These are phyloP conservation scores for Ellobium chinense DNA, from an alignment of 2,888 invertebrate genomes.

Conservation along the genomic window DNA sequence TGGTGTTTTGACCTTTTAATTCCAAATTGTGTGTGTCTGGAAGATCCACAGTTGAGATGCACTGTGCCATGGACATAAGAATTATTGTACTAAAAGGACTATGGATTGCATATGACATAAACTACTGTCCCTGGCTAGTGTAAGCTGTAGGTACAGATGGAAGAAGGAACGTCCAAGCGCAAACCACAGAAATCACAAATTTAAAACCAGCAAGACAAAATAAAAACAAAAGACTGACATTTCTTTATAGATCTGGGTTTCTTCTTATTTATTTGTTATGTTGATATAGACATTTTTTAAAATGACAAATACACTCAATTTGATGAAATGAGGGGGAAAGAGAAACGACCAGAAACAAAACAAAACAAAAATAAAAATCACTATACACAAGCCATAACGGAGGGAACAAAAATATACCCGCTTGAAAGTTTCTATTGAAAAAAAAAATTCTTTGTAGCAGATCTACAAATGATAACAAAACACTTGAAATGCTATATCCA, in stretches of 20 bases:
- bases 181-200: no score
- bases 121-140: no score
- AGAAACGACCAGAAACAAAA: background rate
- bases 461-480: slow-evolving; percentile 16
- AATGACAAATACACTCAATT: slow-evolving; percentile 36
- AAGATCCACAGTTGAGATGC: no score
- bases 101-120: no score
- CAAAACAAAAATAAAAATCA: background rate
- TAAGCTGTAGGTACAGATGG: no score
- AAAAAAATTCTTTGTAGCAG: slow-evolving; percentile 5
- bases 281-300: slow-evolving; percentile 40
- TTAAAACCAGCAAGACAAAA: no score
- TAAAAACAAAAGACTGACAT: background rate
- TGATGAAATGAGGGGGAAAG: background rate
- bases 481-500: background rate
- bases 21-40: no score
- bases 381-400: background rate
- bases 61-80: no score
- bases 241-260: slow-evolving; percentile 30
- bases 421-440: slow-evolving; percentile 12
- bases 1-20: no score
- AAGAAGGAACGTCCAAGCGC: no score
- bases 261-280: slow-evolving; percentile 39
- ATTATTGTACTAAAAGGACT: no score
- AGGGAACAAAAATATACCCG: slow-evolving; percentile 37